Evolutionary conservation across 2,888 invertebrate genomes (phyloP).

Genomic region (Spisula subtruncata): DNA sequence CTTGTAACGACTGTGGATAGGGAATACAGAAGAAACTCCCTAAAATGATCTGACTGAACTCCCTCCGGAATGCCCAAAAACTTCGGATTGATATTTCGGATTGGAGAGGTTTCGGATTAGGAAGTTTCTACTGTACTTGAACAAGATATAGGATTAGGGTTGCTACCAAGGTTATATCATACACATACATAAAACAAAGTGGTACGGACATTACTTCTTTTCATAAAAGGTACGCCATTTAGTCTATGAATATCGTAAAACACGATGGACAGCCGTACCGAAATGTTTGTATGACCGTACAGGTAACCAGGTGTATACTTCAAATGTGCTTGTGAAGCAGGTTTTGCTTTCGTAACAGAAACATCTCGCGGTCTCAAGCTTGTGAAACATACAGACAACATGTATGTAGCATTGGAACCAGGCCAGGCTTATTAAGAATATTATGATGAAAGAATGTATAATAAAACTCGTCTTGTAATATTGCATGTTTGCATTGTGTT

Average conservation of each 20-base stretch:
- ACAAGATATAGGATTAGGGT: no score
- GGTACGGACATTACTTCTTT: no score
- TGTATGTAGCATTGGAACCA: neutral
- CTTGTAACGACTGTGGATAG: no score
- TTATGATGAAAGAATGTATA: slow-evolving; percentile 6
- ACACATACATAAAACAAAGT: no score
- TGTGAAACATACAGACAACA: neutral
- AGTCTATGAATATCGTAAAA: neutral
- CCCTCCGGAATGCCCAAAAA: no score
- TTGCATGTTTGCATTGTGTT: neutral
- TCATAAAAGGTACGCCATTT: neutral
- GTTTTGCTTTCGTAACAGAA: neutral
- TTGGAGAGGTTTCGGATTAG: no score
- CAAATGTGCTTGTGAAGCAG: neutral
- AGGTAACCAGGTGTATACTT: neutral
- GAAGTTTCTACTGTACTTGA: no score
- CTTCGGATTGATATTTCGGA: no score
- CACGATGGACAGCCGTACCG: neutral
- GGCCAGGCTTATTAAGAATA: neutral
- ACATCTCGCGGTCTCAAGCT: neutral
- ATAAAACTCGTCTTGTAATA: neutral
- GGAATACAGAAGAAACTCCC: no score
- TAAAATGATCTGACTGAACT: no score
- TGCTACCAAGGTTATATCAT: no score
- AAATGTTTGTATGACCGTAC: neutral